Percentiles rank a stretch among this genome's conserved stretches.
These are phyloP conservation scores for Myrmophylax atrothorax DNA, from an alignment of 2,113 vertebrate species.

Conservation along the genomic window DNA sequence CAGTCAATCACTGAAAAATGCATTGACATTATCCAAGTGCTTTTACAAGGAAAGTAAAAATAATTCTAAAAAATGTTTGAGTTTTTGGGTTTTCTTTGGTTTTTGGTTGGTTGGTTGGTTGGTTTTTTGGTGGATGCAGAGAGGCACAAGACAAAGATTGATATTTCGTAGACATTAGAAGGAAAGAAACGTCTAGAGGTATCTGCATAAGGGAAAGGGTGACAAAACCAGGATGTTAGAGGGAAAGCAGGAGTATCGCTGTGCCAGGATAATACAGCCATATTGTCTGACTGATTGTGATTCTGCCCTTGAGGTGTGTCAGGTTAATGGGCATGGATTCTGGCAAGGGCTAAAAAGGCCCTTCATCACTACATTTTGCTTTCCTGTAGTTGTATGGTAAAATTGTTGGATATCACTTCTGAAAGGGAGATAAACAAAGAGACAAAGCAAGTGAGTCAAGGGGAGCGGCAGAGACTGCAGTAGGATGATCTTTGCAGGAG, in stretches of 20 bases:
- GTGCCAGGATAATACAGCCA: neutral
- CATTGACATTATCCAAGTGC: neutral
- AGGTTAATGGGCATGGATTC: neutral
- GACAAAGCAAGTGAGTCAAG: neutral
- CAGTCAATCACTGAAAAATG: neutral
- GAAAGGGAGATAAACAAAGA: neutral
- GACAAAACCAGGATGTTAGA: neutral
- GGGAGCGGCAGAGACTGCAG: neutral
- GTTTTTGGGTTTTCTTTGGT: too few species aligned
- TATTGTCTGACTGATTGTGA: neutral
- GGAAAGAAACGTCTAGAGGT: neutral
- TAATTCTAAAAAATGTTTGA: rapidly evolving
- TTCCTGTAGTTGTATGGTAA: neutral
- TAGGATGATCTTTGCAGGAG: neutral
- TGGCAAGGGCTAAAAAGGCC: neutral
- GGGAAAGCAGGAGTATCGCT: neutral
- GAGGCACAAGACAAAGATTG: neutral
- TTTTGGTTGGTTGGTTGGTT: neutral
- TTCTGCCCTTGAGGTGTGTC: neutral
- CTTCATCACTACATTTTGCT: neutral
- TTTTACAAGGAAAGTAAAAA: neutral
- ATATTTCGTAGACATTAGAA: neutral
- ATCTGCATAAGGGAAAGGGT: neutral
- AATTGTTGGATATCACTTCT: neutral
- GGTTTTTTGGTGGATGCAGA: neutral